Evolutionary conservation across 2,888 invertebrate species (phyloP), one percentile per base, ranked within the genome.

Genomic region (Pandemis corylana): DNA sequence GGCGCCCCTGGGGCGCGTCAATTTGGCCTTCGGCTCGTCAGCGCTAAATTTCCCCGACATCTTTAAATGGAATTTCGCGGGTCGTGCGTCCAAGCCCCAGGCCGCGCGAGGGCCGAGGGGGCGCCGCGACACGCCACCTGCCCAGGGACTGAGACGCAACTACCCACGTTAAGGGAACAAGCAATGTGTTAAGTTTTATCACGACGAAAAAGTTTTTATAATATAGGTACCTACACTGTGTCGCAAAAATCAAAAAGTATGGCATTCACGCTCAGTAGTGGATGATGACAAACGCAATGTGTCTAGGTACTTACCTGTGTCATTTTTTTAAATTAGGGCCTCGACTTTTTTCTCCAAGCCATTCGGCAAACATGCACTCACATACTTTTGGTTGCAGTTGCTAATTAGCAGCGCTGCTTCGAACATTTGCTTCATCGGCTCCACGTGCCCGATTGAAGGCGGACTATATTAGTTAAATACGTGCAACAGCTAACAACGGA

Each of bases 31-130:
- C 86, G 90, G 89, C 87, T 90, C 92, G 92, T 93, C 94, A 93
- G 93, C 92, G 90, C 90, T 90, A 92, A 94, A 94, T 93, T 93
- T 92, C 92, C 92, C 90, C 89, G 92, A 93, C 94, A 89, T 93
- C 93, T 94, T 93, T 92, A 93, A 94, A 93, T 93, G 93, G 93
- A 92, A 91, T 92, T 91, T 89, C 92, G 93, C 93, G 93, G 88
- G 87, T 87, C 87, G 86, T 86, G 87, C 87, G 91, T 87, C 88
- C 90, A 78, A 80, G 77, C 76, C 80, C 77, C 77, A 75, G 77
- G 77, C 75, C 78, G 78, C 15, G 61, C 64, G 64, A 66, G 68
- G 44, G 56, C 49, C 36, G 76, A 61, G 67, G 76, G 65, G 67
- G 62, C 62, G 56, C 13, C 64, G 68, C 72, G 74, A n/a, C n/a